phyloP scores from a whole-genome alignment of 2,888 invertebrate genomes.

The Rhamphomyia laevipes region DNA sequence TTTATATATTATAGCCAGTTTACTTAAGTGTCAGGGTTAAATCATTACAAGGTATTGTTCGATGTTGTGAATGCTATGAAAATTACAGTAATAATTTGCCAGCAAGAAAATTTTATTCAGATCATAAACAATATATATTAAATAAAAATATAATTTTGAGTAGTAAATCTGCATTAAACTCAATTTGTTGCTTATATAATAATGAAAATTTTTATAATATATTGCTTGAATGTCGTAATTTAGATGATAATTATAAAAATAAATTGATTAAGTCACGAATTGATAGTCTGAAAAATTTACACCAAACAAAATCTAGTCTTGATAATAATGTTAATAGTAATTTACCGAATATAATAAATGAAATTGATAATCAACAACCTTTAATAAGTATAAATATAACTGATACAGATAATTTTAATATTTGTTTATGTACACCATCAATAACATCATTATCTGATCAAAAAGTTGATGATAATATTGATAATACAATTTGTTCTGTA shows the following conservation, averaged over 20 bases:
- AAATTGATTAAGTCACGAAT: too few species aligned
- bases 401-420: conserved; percentile 38
- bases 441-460: too few species aligned
- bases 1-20: conserved; percentile 47
- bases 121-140: background rate
- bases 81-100: conserved; percentile 18
- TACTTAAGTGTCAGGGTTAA: conserved; percentile 50
- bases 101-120: conserved; percentile 26
- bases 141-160: background rate
- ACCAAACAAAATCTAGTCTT: background rate
- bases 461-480: conserved; percentile 7
- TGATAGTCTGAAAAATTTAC: too few species aligned
- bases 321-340: background rate
- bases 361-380: background rate
- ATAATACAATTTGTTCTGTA: conserved; percentile 25
- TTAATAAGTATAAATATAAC: conserved; percentile 36
- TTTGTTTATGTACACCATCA: conserved; percentile 27
- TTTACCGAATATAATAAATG: background rate
- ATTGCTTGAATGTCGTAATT: conserved; percentile 21
- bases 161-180: background rate
- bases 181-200: conserved; percentile 19
- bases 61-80: conserved; percentile 45
- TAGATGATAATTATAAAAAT: conserved; percentile 14
- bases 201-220: conserved; percentile 20
- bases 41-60: conserved; percentile 64